Evolutionary conservation across 2,888 invertebrate species (phyloP), one percentile per base, ranked within the genome.

Genomic region (Hirtodrosophila confusa): DNA sequence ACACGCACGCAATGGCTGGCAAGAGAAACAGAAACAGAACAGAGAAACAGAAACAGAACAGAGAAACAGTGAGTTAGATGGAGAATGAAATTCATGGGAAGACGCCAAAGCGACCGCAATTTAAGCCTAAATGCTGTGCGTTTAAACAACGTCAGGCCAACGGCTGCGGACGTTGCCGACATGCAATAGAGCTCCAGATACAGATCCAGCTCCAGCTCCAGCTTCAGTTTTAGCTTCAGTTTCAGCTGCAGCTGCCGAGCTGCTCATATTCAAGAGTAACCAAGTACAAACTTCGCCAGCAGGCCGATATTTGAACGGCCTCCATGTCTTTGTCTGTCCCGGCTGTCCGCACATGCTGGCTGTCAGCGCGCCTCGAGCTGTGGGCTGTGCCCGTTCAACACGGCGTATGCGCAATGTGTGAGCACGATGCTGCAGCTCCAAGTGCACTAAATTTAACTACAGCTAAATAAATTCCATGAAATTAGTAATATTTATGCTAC

Each of bases 401-500:
- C 51, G 83, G 54, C 86, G 86, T 82, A 85, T 82, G 88, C 82
- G 75, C 86, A 85, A 86, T 80, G 51, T 72, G 61, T 76, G 58
- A 31, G 7, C 10, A 29, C 24, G 51, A 37, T 49, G 40, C 68
- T 51, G 63, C 69, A 70, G 61, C 49, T n/a, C 17, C 60, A 66
- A 63, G 65, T 80, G 88, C 80, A 87, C 68, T 82, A 87, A 82
- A 82, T 87, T 87, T 78, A 69, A 86, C 74, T 83, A 72, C 71
- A 65, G 88, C 76, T 83, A 84, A 88, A 84, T 86, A 84, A 88
- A 84, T 88, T 87, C 63, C 69, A 70, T 67, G 78, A 88, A 88
- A 88, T 88, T 84, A 86, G 84, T 88, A 68, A 88, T 86, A 84
- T 86, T 84, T 86, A 88, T 83, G 83, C 56, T 57, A 68, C 86